Conservation (phyloP, 2,797 vertebrate genomes). For the Phoxinus dragarum region DNA sequence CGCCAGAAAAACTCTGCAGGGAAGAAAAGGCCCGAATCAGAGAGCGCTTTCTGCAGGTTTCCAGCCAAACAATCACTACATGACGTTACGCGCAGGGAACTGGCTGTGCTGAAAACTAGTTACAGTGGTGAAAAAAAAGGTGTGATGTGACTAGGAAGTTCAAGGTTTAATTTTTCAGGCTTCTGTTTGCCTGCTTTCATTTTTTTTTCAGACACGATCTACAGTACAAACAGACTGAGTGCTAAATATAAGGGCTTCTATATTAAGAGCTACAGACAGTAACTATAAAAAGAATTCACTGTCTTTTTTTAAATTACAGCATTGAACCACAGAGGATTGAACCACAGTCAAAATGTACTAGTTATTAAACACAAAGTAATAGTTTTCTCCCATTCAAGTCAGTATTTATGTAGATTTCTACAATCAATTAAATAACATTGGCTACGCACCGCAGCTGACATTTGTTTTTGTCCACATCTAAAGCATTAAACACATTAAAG, state of each 20-base stretch:
- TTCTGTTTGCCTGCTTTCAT: background rate
- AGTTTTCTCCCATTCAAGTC: background rate
- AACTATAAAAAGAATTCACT: background rate
- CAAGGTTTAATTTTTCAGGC: conserved; percentile 16
- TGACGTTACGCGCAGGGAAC: background rate
- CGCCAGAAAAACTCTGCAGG: conserved; percentile 91
- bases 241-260: background rate
- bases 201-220: background rate
- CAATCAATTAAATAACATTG: background rate
- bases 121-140: background rate
- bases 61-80: background rate
- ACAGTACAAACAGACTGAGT: background rate
- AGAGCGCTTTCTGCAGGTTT: background rate
- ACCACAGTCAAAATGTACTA: background rate
- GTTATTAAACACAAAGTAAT: background rate
- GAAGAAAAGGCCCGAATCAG: conserved; percentile 36
- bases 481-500: background rate
- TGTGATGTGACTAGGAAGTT: background rate
- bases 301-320: background rate
- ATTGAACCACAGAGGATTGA: background rate
- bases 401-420: background rate
- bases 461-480: background rate
- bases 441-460: background rate
- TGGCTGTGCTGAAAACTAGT: conserved; percentile 16
- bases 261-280: conserved; percentile 2